These are phyloP conservation scores for Dendrophyllia cribrosa DNA, from an alignment of 64 coral and sea anemone genomes.

Conservation along the genomic window DNA sequence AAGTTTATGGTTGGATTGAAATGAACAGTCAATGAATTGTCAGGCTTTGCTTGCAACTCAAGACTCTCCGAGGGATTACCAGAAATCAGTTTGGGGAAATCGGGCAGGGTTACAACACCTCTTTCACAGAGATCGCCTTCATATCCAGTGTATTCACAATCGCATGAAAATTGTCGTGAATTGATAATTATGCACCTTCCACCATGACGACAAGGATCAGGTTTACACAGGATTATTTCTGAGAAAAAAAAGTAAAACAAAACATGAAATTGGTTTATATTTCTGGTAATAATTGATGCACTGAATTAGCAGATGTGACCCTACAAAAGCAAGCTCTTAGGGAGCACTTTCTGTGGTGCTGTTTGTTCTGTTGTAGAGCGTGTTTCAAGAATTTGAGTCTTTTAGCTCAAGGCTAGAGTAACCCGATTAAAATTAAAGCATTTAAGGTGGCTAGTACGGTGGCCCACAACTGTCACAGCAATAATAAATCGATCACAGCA, in stretches of 20 bases:
- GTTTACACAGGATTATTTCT: constrained; percentile 48
- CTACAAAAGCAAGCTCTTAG: no score
- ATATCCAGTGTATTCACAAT: constrained; percentile 61
- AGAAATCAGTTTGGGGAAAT: constrained; percentile 50
- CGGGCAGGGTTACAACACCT: constrained; percentile 24
- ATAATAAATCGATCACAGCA: no score
- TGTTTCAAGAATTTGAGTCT: no score
- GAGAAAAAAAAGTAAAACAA: background rate
- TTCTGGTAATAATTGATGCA: no score
- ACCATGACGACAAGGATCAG: constrained; percentile 54
- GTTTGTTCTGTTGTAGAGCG: no score
- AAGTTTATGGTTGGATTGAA: constrained; percentile 22
- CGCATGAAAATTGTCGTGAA: constrained; percentile 1
- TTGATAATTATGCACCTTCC: constrained; percentile 40
- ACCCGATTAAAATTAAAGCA: no score
- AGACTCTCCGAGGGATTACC: constrained; percentile 4
- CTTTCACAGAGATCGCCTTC: constrained; percentile 38
- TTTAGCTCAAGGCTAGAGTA: no score
- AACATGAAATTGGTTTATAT: no score
- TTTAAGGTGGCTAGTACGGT: no score
- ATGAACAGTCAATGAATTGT: constrained; percentile 27
- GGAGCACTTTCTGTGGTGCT: no score
- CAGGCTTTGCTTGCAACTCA: constrained; percentile 4
- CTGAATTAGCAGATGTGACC: no score
- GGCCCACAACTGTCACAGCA: no score